A percentile compares a stretch with the other conserved stretches of the same genome.
Conservation (phyloP, 1,140 invertebrate genomes). For the Drosophila sp. region DNA sequence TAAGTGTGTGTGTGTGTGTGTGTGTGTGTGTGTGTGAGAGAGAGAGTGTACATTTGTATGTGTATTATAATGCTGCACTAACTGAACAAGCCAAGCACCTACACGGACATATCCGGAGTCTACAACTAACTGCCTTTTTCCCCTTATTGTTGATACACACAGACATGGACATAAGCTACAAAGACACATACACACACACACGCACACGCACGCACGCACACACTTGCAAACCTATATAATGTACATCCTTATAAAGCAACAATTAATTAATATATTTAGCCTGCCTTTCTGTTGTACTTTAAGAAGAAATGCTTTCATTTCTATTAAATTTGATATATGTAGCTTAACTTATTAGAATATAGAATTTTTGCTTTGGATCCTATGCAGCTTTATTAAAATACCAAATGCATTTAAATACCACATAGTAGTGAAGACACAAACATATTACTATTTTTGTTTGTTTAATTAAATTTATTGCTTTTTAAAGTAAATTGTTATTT, state of each 20-base stretch:
- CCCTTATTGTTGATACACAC: conserved; percentile 2
- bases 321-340: conserved; percentile 14
- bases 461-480: too few relatives aligned
- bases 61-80: conserved; percentile 25
- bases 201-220: background rate
- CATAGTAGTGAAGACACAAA: too few relatives aligned
- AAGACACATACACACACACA: conserved; percentile 4
- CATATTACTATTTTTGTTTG: too few relatives aligned
- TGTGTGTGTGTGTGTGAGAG: conserved; percentile 5
- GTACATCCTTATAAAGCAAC: background rate
- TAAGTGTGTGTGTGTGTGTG: conserved; percentile 1
- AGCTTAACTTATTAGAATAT: conserved; percentile 13
- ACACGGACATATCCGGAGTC: conserved; percentile 4
- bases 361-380: background rate
- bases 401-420: background rate
- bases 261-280: background rate
- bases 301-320: conserved; percentile 28
- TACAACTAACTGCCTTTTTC: conserved; percentile 1
- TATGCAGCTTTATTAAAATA: conserved; percentile 3
- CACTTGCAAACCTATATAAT: background rate
- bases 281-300: conserved; percentile 44
- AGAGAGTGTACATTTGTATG: background rate
- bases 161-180: background rate
- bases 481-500: too few relatives aligned
- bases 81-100: conserved; percentile 21